Percentiles rank a stretch among this genome's conserved stretches.
phyloP scores from a whole-genome alignment of 2,888 invertebrate species.

The Eupelmus urozonus region DNA sequence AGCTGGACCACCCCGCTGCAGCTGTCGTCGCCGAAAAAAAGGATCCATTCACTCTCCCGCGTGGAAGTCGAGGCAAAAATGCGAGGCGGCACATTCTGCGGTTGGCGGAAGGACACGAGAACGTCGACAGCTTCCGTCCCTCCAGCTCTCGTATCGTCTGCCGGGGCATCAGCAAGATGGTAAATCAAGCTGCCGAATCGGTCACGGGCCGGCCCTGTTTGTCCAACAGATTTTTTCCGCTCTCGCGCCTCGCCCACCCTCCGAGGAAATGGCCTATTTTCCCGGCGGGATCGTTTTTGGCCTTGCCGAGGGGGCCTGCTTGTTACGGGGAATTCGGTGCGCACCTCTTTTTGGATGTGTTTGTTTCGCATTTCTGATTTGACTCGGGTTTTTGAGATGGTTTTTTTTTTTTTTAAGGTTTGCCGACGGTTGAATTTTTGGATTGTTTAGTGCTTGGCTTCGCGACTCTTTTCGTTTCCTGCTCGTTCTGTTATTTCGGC shows the following conservation, averaged over 20 bases:
- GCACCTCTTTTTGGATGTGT: conserved; percentile 1
- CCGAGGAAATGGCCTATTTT: conserved; percentile 30
- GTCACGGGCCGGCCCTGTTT: conserved; percentile 23
- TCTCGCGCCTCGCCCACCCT: not conserved
- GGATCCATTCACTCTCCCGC: no score
- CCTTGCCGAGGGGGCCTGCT: not conserved
- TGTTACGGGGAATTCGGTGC: not conserved
- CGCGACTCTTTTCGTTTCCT: no score
- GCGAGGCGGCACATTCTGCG: no score
- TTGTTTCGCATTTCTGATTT: not conserved
- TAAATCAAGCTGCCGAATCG: conserved; percentile 5
- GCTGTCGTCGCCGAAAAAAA: conserved; percentile 28
- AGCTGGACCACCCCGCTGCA: conserved; percentile 32
- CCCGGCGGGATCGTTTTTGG: no score
- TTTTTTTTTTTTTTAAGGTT: not conserved
- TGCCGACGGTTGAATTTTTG: not conserved
- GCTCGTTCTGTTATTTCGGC: no score
- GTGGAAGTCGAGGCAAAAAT: no score
- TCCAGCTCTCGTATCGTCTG: no score
- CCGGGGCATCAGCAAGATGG: no score
- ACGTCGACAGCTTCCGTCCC: no score
- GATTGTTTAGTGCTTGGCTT: no score
- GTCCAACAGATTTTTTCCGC: conserved; percentile 37
- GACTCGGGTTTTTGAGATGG: not conserved
- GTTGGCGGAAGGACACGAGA: no score